Percentiles rank a stretch among this genome's conserved stretches.
Conservation (phyloP, 1,140 invertebrate species). For the Drosophila pachea region DNA sequence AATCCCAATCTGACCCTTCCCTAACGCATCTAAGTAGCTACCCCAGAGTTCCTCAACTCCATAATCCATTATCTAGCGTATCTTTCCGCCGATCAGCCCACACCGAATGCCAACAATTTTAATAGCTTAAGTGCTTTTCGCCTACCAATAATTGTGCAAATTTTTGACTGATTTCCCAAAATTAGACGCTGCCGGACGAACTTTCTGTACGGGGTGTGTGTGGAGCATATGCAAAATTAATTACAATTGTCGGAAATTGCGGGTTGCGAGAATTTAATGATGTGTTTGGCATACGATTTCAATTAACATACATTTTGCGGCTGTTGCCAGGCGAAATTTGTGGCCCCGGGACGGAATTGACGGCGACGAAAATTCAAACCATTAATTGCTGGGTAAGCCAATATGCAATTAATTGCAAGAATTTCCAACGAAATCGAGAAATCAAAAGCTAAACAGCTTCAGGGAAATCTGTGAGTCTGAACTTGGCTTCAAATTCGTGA, state of each 20-base stretch:
- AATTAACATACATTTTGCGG: constrained; percentile 37
- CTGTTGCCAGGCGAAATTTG: not conserved
- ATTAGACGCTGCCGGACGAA: constrained; percentile 5
- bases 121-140: constrained; percentile 15
- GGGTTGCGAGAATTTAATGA: constrained; percentile 45
- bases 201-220: not conserved
- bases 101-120: not conserved
- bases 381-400: too few species aligned
- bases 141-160: constrained; percentile 46
- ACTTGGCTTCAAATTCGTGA: too few species aligned
- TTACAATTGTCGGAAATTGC: constrained; percentile 48
- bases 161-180: constrained; percentile 21
- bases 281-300: constrained; percentile 20
- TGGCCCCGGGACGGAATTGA: constrained; percentile 13
- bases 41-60: too few species aligned
- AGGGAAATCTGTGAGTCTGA: too few species aligned
- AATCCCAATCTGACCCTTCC: too few species aligned
- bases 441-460: too few species aligned
- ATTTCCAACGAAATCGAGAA: not conserved
- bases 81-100: not conserved
- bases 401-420: not conserved
- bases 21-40: too few species aligned
- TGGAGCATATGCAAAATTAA: constrained; percentile 52
- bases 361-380: not conserved
- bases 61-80: not conserved